Evolutionary conservation across 2,888 invertebrate genomes (phyloP).

Genomic region (Cacoxenus indagator): DNA sequence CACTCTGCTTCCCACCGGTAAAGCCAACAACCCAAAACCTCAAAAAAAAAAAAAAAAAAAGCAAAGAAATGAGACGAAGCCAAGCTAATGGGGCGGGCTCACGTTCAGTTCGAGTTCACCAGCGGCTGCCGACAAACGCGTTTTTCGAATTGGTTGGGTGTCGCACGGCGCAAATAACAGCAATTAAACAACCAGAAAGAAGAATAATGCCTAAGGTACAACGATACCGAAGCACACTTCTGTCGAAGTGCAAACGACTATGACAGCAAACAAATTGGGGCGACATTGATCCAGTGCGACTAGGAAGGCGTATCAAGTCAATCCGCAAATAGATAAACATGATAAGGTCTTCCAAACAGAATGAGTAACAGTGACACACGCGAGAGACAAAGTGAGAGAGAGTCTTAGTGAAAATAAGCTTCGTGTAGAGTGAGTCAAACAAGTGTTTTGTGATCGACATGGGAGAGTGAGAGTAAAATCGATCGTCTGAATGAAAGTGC

Average conservation of each 20-base stretch:
- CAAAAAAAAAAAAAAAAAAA: no score
- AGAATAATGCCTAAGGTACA: slow-evolving; percentile 53
- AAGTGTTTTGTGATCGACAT: slow-evolving; percentile 28
- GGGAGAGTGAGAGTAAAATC: slow-evolving; percentile 45
- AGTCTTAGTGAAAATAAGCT: no score
- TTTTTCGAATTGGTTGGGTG: slow-evolving; percentile 12
- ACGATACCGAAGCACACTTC: no score
- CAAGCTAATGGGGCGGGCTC: slow-evolving; percentile 1
- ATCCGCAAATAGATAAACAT: slow-evolving; percentile 13
- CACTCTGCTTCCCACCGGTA: background rate
- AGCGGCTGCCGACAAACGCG: slow-evolving; percentile 11
- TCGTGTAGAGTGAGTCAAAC: background rate
- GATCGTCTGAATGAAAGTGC: background rate
- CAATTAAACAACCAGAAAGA: slow-evolving; percentile 34
- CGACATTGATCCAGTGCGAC: background rate
- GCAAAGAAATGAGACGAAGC: background rate
- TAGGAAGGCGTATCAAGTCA: no score
- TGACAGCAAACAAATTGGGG: background rate
- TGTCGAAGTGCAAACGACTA: no score
- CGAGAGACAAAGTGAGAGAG: no score
- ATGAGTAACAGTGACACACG: no score
- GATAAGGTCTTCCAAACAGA: no score
- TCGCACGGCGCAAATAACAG: background rate
- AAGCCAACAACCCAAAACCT: background rate
- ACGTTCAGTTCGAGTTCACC: slow-evolving; percentile 14